phyloP scores from a whole-genome alignment of 2,797 vertebrate genomes.

The Florisuga fusca region DNA sequence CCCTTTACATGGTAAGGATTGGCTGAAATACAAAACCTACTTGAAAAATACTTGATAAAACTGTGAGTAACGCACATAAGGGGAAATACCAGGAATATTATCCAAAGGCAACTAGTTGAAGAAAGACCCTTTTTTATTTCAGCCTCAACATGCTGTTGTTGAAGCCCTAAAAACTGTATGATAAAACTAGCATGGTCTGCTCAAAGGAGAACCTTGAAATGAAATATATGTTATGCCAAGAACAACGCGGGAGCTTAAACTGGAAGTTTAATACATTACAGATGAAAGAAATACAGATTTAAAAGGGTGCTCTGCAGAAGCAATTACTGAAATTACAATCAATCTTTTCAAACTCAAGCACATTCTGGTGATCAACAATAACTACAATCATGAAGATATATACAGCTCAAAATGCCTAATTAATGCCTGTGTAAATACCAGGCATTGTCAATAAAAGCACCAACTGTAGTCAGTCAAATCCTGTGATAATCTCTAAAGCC shows the following conservation, averaged over 20 bases:
- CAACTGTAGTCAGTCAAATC: conserved; percentile 13
- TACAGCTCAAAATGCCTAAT: conserved; percentile 12
- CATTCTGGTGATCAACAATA: background rate
- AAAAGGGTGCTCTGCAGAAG: background rate
- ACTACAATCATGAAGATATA: background rate
- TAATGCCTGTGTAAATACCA: conserved; percentile 17
- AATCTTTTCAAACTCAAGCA: background rate
- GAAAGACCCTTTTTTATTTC: background rate
- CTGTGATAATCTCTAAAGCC: background rate
- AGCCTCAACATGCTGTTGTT: background rate
- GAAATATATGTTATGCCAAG: background rate
- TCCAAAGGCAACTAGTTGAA: background rate
- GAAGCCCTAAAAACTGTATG: background rate
- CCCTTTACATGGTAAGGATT: fast-evolving
- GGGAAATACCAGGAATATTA: background rate
- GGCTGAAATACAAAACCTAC: background rate
- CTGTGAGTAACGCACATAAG: background rate
- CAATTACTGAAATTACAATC: background rate
- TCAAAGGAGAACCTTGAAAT: background rate
- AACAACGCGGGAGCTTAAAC: background rate
- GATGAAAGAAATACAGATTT: background rate
- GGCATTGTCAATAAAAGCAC: conserved; percentile 12
- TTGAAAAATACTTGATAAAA: background rate
- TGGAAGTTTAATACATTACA: background rate
- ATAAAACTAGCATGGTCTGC: background rate